These are phyloP conservation scores for Cantharis flavilabris DNA, from an alignment of 2,888 invertebrate genomes.

Conservation along the genomic window DNA sequence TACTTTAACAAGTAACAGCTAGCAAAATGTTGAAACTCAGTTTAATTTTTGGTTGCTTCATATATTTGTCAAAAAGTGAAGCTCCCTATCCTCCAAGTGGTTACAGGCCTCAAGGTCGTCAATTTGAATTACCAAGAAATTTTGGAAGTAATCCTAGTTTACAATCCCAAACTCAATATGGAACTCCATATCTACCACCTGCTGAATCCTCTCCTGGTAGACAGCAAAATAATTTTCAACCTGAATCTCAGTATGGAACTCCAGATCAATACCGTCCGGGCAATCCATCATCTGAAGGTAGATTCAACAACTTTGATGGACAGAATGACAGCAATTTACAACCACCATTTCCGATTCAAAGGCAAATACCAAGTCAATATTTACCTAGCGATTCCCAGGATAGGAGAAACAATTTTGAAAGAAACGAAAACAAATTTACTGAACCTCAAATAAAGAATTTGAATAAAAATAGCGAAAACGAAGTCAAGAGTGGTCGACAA, in stretches of 20 bases:
- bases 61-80: background rate
- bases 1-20: background rate
- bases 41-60: background rate
- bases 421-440: background rate
- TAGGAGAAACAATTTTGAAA: background rate
- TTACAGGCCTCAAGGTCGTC: slow-evolving; percentile 23
- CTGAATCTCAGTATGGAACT: background rate
- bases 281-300: background rate
- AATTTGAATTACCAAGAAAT: slow-evolving; percentile 18
- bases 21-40: background rate
- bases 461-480: background rate
- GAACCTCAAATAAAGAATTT: background rate
- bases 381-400: background rate
- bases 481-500: background rate
- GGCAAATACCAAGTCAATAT: background rate
- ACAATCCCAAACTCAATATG: slow-evolving; percentile 1
- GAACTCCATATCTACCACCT: slow-evolving; percentile 4
- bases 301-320: background rate
- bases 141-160: background rate
- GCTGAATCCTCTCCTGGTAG: background rate
- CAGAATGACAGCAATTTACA: background rate
- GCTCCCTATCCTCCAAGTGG: slow-evolving; percentile 24
- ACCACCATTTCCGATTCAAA: background rate
- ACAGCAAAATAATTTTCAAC: background rate
- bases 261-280: background rate